Percentiles rank a stretch among this genome's conserved stretches.
Evolutionary conservation across 1,140 invertebrate species (phyloP).

Genomic region (Saxidomus purpurata): DNA sequence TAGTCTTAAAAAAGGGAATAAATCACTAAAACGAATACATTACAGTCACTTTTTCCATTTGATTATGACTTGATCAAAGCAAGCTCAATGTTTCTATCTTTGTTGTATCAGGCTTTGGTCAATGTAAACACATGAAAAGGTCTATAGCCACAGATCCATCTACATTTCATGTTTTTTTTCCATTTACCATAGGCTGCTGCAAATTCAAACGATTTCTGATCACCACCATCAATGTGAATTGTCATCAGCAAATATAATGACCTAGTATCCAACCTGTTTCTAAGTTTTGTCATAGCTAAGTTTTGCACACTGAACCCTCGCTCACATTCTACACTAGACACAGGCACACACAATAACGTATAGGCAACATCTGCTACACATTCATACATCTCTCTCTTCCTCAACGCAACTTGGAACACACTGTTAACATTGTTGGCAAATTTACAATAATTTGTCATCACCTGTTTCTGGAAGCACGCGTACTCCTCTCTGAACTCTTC

Average conservation of each 20-base stretch:
- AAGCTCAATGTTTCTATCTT: too few relatives aligned
- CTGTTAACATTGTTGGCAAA: neutral
- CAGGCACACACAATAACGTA: constrained; percentile 1
- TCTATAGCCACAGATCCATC: constrained; percentile 12
- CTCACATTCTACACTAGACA: constrained; percentile 15
- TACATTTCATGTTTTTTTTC: constrained; percentile 18
- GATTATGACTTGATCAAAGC: too few relatives aligned
- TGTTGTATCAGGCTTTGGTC: neutral
- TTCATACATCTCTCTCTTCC: neutral
- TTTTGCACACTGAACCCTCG: constrained; percentile 22
- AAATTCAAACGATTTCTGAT: neutral
- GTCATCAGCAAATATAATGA: constrained; percentile 13
- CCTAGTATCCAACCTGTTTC: neutral
- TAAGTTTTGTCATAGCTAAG: constrained; percentile 9
- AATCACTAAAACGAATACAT: too few relatives aligned
- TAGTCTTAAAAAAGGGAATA: too few relatives aligned
- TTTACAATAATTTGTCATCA: neutral
- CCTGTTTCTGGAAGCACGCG: neutral
- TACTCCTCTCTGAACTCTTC: neutral
- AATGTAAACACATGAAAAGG: neutral
- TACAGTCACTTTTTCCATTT: too few relatives aligned
- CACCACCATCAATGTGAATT: constrained; percentile 12
- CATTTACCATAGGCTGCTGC: constrained; percentile 3
- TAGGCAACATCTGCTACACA: neutral
- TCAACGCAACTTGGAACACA: neutral